Base-by-base conservation (phyloP, 1,140 invertebrate genomes). In the Lethrus apterus region DNA sequence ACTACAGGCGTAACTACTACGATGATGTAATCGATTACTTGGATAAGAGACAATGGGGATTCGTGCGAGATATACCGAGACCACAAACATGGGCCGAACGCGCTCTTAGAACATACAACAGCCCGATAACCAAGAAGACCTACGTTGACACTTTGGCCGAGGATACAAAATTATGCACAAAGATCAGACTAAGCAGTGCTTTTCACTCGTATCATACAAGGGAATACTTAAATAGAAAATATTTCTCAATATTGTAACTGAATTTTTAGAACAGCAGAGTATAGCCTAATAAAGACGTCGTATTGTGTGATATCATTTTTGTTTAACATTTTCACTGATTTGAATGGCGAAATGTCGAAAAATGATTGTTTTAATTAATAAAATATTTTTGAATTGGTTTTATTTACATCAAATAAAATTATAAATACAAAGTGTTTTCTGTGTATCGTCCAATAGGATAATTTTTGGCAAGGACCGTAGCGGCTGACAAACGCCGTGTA, bases 1-100 rank as follows among this genome's bases (percentile, higher is more conserved):
- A 87, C 60, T 89, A 88, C 68, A 78, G 80, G 66, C 75, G 79
- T 65, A 86, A 85, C 66, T 90, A 90, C 65, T 90, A 90, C 64
- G 77, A 89, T 60, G 85, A 89, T 57, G 77, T 86, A 24, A 86
- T 89, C 58, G 81, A 83, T 54, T 89, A 81, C 66, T 68, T 90
- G 65, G 81, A 90, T 60, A 78, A 80, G 58, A 76, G 83, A 41
- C 77, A 81, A 58, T 73, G 72, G 50, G 86, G 86, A 1, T 62
- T 83, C 2, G 65, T 67, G 1, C 72, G 79, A 11, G 85, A 88
- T 44, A 73, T 75, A 21, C 86, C 86, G 1, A 72, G 78, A 33
- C 76, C 86, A 2, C 80, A 88, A 64, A 86, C 85, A 30, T 89
- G 86, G 87, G 79, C 81, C 18, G 87, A 90, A 66, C 74, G 86